Conservation (phyloP, 2,797 vertebrate genomes). For the Phrynocephalus vlangalii region DNA sequence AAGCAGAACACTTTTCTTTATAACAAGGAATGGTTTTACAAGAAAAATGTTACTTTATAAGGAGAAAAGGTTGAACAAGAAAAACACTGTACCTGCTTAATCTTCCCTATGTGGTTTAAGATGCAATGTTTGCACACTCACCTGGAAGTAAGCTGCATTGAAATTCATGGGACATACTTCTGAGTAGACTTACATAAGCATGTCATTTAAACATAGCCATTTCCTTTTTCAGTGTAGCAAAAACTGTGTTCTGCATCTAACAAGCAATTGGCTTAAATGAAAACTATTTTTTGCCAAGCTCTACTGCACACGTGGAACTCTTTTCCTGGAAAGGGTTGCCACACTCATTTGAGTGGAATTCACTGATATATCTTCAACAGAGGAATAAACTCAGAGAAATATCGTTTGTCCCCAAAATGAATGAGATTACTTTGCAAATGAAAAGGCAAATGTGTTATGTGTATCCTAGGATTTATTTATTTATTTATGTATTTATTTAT, state of each 20-base stretch:
- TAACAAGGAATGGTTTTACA: background rate
- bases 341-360: background rate
- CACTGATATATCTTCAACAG: too few species aligned
- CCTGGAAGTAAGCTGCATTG: background rate
- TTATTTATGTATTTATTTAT: too few species aligned
- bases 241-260: background rate
- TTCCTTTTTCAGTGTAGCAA: background rate
- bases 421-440: too few species aligned
- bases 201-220: background rate
- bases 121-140: background rate
- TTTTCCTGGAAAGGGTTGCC: background rate
- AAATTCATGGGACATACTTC: background rate
- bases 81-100: too few species aligned
- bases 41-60: background rate
- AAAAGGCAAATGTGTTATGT: too few species aligned
- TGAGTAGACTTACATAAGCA: background rate
- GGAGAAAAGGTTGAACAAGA: too few species aligned
- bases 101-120: background rate
- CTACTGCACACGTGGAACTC: background rate
- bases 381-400: too few species aligned
- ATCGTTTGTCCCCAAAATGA: too few species aligned
- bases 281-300: background rate
- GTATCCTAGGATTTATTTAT: too few species aligned
- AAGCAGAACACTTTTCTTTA: background rate
- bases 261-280: background rate